Percentiles rank a stretch among this genome's conserved stretches.
These are phyloP conservation scores for Odocoileus virginianus DNA, from an alignment of 2,113 vertebrate species.

Conservation along the genomic window DNA sequence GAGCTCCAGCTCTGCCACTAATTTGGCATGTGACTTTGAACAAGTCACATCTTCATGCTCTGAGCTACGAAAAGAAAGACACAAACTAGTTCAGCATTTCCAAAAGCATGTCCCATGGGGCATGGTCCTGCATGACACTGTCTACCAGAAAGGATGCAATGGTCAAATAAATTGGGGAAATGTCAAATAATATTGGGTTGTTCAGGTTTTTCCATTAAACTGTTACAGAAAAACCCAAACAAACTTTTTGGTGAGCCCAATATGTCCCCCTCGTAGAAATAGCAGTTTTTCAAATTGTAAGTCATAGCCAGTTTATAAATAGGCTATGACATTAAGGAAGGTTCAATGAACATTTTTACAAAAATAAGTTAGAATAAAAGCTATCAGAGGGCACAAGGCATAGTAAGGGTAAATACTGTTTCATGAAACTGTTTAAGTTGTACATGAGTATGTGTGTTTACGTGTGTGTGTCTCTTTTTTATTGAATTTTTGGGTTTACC, in stretches of 20 bases:
- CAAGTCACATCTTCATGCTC: neutral
- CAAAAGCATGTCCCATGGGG: neutral
- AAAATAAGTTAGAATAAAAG: conserved; percentile 27
- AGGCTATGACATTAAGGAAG: neutral
- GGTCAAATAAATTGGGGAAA: neutral
- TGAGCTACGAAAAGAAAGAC: neutral
- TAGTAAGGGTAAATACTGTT: neutral
- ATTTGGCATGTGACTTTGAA: neutral
- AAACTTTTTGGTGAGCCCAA: neutral
- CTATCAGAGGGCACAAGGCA: neutral
- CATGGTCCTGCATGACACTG: neutral
- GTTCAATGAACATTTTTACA: neutral
- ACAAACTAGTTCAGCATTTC: neutral
- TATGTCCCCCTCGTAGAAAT: neutral
- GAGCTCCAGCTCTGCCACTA: neutral
- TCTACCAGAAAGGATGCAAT: neutral
- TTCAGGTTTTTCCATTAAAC: neutral
- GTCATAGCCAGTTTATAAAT: conserved; percentile 8
- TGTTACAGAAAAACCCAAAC: neutral
- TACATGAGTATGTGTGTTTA: neutral
- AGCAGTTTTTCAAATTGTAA: neutral
- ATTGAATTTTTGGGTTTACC: neutral
- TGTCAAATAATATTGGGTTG: neutral
- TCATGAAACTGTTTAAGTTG: neutral
- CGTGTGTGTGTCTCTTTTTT: neutral